A percentile compares a stretch with the other conserved stretches of the same genome.
phyloP scores from a whole-genome alignment of 2,888 invertebrate genomes.

The Metopia argyrocephala region DNA sequence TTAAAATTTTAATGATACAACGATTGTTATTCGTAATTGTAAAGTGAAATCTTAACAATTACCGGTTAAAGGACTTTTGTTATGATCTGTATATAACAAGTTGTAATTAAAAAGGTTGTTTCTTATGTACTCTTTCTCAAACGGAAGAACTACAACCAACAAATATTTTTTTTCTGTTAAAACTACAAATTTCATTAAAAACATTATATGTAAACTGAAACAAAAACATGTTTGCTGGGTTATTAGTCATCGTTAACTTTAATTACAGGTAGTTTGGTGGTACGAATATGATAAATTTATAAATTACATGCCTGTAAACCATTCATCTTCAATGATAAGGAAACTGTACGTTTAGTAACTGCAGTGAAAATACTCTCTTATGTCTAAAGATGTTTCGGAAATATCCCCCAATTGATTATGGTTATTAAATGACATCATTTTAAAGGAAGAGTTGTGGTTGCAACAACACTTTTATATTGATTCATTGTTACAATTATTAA shows the following conservation, averaged over 20 bases:
- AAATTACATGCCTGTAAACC: conserved; percentile 51
- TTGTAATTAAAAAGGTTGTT: background rate
- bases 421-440: conserved; percentile 37
- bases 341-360: conserved; percentile 11
- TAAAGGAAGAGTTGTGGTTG: conserved; percentile 20
- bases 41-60: background rate
- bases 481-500: conserved; percentile 7
- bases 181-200: no score
- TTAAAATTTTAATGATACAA: background rate
- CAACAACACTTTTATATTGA: conserved; percentile 37
- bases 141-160: no score
- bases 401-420: conserved; percentile 43
- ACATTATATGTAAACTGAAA: background rate
- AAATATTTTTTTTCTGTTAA: background rate
- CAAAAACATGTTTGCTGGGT: background rate
- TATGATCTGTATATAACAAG: background rate
- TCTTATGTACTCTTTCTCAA: no score
- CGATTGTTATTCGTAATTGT: background rate
- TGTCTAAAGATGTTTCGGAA: background rate
- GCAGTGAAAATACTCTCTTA: background rate
- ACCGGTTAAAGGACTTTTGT: background rate
- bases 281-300: conserved; percentile 38
- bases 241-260: background rate
- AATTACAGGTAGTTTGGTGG: background rate
- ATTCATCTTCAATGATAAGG: conserved; percentile 36